Evolutionary conservation across 2,797 vertebrate species (phyloP).

Genomic region (Poliocrania exsul): DNA sequence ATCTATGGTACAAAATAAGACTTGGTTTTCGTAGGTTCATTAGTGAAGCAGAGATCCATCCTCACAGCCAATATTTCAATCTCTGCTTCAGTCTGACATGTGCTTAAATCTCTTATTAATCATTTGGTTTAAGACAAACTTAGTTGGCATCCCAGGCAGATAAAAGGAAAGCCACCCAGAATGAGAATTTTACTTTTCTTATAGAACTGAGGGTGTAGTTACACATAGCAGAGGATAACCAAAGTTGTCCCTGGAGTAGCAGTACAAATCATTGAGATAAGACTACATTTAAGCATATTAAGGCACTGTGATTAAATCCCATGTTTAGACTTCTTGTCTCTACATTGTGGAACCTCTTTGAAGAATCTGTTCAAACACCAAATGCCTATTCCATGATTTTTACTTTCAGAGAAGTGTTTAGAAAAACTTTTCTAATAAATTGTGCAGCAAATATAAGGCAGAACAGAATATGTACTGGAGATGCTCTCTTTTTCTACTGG

Average conservation of each 20-base stretch:
- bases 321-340: neutral
- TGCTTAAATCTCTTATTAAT: conserved; percentile 27
- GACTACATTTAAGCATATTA: accelerated
- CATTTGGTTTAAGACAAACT: neutral
- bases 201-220: neutral
- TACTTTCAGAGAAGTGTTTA: neutral
- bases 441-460: neutral
- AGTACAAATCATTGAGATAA: neutral
- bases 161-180: neutral
- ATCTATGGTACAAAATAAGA: neutral
- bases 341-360: neutral
- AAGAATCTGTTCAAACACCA: neutral
- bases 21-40: conserved; percentile 27
- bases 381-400: neutral
- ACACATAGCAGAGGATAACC: neutral
- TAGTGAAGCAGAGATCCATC: neutral
- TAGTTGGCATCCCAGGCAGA: neutral
- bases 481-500: neutral
- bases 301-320: neutral
- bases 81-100: neutral
- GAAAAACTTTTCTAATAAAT: neutral
- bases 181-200: neutral
- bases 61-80: neutral
- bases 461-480: neutral
- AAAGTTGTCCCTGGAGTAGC: neutral